A percentile compares a stretch with the other conserved stretches of the same genome.
phyloP scores from a whole-genome alignment of 1,140 invertebrate species.

The Pectinophora gossypiella region DNA sequence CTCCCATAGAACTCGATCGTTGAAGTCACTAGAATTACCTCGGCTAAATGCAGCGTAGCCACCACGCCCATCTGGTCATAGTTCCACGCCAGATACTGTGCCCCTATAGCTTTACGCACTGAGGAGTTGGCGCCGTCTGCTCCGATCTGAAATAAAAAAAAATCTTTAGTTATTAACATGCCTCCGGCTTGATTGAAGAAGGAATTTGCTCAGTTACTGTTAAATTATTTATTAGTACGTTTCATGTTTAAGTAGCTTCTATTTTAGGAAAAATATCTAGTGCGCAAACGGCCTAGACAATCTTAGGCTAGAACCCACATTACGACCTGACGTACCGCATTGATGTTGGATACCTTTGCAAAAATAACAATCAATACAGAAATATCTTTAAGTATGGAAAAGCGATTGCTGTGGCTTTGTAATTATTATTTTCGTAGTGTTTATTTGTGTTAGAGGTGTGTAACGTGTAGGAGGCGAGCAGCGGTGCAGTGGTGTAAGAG shows the following conservation, averaged over 20 bases:
- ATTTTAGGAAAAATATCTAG: no score
- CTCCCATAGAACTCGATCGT: no score
- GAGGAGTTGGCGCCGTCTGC: constrained; percentile 95
- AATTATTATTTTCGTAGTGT: constrained; percentile 26
- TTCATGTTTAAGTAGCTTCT: no score
- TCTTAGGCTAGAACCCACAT: no score
- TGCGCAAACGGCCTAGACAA: no score
- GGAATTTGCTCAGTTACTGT: no score
- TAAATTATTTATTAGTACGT: no score
- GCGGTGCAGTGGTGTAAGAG: constrained; percentile 10
- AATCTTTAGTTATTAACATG: no score
- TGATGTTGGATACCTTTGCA: no score
- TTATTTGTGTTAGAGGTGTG: constrained; percentile 23
- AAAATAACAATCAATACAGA: not conserved
- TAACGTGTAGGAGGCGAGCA: not conserved
- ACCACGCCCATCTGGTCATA: constrained; percentile 95
- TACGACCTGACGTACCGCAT: no score
- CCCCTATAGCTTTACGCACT: constrained; percentile 87
- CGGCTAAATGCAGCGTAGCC: constrained; percentile 88
- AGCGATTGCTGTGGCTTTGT: constrained; percentile 22
- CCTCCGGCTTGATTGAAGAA: no score
- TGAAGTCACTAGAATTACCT: constrained; percentile 73
- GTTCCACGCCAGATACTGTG: constrained; percentile 86
- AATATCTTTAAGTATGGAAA: constrained; percentile 1
- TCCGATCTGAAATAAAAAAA: constrained; percentile 90